These are phyloP conservation scores for Myiozetetes cayanensis DNA, from an alignment of 2,113 vertebrate species.

Conservation along the genomic window DNA sequence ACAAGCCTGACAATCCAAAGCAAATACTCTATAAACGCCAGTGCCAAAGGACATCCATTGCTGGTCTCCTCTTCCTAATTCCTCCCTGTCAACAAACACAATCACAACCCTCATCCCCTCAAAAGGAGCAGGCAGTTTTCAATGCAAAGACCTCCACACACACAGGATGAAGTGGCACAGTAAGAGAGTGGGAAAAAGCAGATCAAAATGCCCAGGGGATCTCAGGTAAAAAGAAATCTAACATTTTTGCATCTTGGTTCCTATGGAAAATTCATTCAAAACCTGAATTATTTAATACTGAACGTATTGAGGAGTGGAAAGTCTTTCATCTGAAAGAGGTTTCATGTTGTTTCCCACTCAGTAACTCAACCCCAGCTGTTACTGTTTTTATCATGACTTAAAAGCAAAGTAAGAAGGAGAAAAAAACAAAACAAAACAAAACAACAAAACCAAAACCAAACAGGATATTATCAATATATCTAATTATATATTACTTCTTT, in stretches of 20 bases:
- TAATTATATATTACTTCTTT: neutral
- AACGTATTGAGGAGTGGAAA: neutral
- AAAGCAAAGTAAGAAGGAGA: neutral
- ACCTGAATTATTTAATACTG: neutral
- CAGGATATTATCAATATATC: neutral
- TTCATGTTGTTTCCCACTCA: neutral
- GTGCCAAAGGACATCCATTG: fast-evolving
- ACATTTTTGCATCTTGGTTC: neutral
- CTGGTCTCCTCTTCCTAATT: neutral
- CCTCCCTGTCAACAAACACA: neutral
- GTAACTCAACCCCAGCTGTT: neutral
- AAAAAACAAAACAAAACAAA: neutral
- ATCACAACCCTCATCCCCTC: neutral
- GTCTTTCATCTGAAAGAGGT: neutral
- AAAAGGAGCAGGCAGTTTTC: neutral
- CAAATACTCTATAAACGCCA: neutral
- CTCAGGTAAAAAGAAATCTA: neutral
- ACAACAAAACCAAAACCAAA: neutral
- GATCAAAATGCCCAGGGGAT: neutral
- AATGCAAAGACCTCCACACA: neutral
- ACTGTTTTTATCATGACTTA: neutral
- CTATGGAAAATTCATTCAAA: neutral
- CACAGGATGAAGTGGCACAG: neutral
- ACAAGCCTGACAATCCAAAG: neutral
- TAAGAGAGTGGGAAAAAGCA: neutral